Percentiles rank a stretch among this genome's conserved stretches.
Conservation (phyloP, 2,888 invertebrate genomes). For the Mythimna impura region DNA sequence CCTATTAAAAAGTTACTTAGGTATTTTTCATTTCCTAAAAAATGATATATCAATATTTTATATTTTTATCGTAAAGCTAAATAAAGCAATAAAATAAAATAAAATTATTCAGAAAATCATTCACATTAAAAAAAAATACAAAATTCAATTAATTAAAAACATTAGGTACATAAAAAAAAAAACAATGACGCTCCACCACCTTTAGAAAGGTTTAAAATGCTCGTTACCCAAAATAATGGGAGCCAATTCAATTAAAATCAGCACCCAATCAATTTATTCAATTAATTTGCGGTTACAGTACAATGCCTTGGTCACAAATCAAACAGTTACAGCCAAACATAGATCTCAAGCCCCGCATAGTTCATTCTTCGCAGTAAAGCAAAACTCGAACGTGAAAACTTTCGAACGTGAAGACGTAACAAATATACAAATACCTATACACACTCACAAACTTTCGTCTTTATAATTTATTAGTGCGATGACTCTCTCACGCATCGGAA, state of each 20-base stretch:
- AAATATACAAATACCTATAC: no score
- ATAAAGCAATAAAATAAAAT: background rate
- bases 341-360: background rate
- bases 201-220: background rate
- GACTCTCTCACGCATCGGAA: no score
- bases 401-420: no score
- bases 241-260: slow-evolving; percentile 25
- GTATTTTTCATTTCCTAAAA: no score
- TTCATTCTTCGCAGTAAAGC: no score
- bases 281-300: slow-evolving; percentile 16
- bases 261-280: slow-evolving; percentile 21
- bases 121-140: background rate
- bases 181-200: background rate
- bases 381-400: no score
- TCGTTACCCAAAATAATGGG: background rate
- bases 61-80: no score
- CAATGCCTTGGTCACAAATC: slow-evolving; percentile 1
- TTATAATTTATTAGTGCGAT: no score
- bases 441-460: no score
- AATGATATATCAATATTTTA: no score
- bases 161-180: background rate
- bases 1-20: no score
- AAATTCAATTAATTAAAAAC: background rate
- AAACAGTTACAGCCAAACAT: background rate
- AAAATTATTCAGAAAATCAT: no score